A percentile compares a stretch with the other conserved stretches of the same genome.
phyloP scores from a whole-genome alignment of 2,888 invertebrate species.

The Hydrotaea cyrtoneurina region DNA sequence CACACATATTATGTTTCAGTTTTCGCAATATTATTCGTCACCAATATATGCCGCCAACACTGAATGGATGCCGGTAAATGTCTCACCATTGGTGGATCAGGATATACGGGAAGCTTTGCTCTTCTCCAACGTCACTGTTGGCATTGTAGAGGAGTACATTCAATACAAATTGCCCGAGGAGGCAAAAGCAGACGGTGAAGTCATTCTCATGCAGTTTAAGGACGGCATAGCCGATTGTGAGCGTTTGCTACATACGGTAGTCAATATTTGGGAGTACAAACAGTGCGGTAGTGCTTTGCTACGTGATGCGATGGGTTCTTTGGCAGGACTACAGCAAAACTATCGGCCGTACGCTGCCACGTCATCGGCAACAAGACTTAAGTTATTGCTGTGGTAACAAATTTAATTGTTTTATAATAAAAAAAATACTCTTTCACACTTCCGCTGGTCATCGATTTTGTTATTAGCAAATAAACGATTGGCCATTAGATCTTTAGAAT shows the following conservation, averaged over 20 bases:
- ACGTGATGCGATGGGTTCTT: slow-evolving; percentile 48
- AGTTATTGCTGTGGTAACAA: slow-evolving; percentile 52
- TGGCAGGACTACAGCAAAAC: slow-evolving; percentile 51
- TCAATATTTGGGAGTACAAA: slow-evolving; percentile 64
- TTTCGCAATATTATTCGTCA: background rate
- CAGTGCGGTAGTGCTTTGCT: slow-evolving; percentile 60
- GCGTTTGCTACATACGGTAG: slow-evolving; percentile 27
- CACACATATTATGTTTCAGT: background rate
- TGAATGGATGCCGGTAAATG: background rate
- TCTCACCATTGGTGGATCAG: background rate
- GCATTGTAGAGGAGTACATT: slow-evolving; percentile 52
- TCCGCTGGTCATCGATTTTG: no score
- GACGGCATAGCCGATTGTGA: slow-evolving; percentile 59
- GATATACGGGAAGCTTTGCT: slow-evolving; percentile 55
- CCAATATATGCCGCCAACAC: background rate
- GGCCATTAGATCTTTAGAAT: no score
- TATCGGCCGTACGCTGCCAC: slow-evolving; percentile 38
- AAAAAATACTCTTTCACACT: no score
- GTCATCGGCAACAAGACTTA: slow-evolving; percentile 26
- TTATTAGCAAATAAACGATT: no score
- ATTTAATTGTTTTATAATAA: background rate
- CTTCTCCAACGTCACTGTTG: slow-evolving; percentile 49
- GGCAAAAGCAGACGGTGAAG: slow-evolving; percentile 52
- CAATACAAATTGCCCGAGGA: slow-evolving; percentile 50
- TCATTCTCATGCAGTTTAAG: slow-evolving; percentile 52